Conservation (phyloP, 2,888 invertebrate species). For the Dicyrtoma fusca region DNA sequence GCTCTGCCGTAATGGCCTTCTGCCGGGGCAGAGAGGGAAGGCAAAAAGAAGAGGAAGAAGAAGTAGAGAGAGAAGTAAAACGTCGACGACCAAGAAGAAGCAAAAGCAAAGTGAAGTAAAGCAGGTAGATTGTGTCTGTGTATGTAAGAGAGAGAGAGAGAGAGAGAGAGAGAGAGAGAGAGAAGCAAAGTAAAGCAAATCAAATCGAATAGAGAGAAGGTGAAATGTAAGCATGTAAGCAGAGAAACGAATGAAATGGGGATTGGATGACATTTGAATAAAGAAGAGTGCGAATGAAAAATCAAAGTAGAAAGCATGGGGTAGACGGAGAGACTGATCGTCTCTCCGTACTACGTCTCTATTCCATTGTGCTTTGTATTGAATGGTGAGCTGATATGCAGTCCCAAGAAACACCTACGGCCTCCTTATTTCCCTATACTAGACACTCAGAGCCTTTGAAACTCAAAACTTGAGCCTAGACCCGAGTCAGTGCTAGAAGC, state of each 20-base stretch:
- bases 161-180: slow-evolving; percentile 6
- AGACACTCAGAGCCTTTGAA: neutral
- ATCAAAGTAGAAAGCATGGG: slow-evolving; percentile 46
- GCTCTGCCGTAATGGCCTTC: too few relatives aligned
- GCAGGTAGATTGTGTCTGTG: slow-evolving; percentile 23
- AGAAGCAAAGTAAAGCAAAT: neutral
- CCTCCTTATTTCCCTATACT: slow-evolving; percentile 27
- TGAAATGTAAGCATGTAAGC: slow-evolving; percentile 22
- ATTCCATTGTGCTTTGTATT: slow-evolving; percentile 39
- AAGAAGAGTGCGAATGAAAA: slow-evolving; percentile 44
- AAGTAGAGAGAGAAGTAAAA: slow-evolving; percentile 2
- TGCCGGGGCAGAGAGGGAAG: neutral
- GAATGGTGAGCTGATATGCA: slow-evolving; percentile 34
- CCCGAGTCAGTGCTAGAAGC: neutral
- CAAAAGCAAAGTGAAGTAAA: neutral
- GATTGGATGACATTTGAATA: slow-evolving; percentile 46
- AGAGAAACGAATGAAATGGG: slow-evolving; percentile 31
- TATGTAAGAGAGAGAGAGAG: neutral
- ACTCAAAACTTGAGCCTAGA: too few relatives aligned
- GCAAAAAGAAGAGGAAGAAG: neutral
- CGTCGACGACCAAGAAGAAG: too few relatives aligned
- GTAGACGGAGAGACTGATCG: slow-evolving; percentile 31
- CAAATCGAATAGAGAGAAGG: slow-evolving; percentile 19
- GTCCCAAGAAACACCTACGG: neutral
- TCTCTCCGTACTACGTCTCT: slow-evolving; percentile 26